Base-by-base conservation (phyloP, 2,113 vertebrate species). In the Thymallus thymallus region DNA sequence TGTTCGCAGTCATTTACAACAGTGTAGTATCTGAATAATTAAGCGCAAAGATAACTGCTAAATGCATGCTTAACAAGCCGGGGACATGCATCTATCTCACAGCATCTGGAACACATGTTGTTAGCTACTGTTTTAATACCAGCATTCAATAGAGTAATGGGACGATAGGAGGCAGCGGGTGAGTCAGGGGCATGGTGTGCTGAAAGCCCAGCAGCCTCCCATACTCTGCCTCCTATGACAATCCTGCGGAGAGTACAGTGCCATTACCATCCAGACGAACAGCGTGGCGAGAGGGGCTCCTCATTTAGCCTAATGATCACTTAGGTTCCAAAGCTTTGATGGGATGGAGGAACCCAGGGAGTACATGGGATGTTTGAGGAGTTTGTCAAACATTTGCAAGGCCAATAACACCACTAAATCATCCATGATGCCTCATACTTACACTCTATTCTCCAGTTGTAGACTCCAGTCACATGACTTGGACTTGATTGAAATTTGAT, bases 341-440 rank as follows among this genome's bases (percentile, higher is more conserved):
- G 94, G 97, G 95, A 93, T 94, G 90, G 81, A 84, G 92, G 93
- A 94, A 93, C 94, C 95, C 94, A 91, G 82, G 91, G 96, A 96
- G 95, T 96, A 91, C 93, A 88, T 81, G 90, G 93, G 93, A 94
- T 96, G 95, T 95, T 96, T 95, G 95, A 95, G 89, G 94, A 95
- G 95, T 95, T 96, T 95, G 95, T 95, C 94, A 96, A 96, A 96
- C 94, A 96, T 94, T 96, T 95, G 92, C 94, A 94, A 96, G 96
- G 95, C 95, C 94, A 95, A 95, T 97, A 98, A 96, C 94, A 94
- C 94, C 95, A 92, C 94, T 96, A 96, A 96, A 96, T 96, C 95
- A 96, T 94, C 91, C 93, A 93, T 94, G 95, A 94, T 93, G 88
- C 81, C 84, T 80, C 78, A 75, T 91, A 87, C 91, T 91, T 92